Evolutionary conservation across 2,888 invertebrate species (phyloP).

Genomic region (Hetaerina titia): DNA sequence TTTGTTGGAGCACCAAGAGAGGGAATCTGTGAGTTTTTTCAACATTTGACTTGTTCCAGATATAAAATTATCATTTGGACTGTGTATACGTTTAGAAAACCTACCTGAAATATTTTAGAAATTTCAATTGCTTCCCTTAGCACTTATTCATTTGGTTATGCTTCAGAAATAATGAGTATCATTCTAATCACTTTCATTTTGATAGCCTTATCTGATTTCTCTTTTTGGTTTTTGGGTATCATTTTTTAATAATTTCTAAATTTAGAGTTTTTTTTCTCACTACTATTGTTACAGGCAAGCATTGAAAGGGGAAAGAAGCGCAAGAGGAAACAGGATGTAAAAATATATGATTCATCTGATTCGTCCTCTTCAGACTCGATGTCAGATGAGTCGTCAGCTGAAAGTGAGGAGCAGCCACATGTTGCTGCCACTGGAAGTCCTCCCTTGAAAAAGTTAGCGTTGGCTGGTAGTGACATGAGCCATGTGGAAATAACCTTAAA

Average conservation of each 20-base stretch:
- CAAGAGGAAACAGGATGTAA: constrained; percentile 34
- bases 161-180: not conserved
- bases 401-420: not conserved
- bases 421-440: not conserved
- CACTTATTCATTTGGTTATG: not conserved
- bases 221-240: not conserved
- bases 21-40: constrained; percentile 34
- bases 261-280: not conserved
- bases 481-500: not conserved
- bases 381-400: constrained; percentile 46
- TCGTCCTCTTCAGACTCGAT: constrained; percentile 11
- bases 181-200: not conserved
- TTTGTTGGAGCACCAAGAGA: constrained; percentile 26
- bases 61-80: not conserved
- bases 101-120: no score
- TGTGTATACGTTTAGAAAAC: not conserved
- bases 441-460: not conserved
- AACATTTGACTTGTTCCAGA: not conserved
- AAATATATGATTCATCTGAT: not conserved
- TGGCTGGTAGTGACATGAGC: not conserved
- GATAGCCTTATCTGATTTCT: not conserved
- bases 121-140: no score
- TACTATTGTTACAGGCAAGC: not conserved
- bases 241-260: not conserved
- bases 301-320: not conserved